Base-by-base conservation (phyloP, 2,888 invertebrate species). In the Ormyrus thymus region DNA sequence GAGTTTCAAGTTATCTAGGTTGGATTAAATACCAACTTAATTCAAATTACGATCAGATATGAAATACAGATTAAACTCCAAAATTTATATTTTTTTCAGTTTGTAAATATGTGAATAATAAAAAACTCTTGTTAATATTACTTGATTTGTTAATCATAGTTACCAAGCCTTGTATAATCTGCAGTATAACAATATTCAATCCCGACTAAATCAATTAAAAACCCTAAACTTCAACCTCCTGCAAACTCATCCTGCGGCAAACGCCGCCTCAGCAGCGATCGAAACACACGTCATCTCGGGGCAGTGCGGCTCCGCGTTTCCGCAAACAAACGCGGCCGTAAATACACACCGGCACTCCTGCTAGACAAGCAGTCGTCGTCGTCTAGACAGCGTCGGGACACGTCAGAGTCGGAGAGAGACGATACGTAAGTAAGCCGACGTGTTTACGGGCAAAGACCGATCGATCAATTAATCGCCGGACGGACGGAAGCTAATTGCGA, bases 371-470 rank as follows among this genome's bases (percentile, higher is more conserved):
- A 65, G 48, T 46, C 56, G 46, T 51, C 46, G 48, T 7, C 69
- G 76, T 69, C 75, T 75, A 75, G 75, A 75, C 68, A 69, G 66
- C 69, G 74, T 69, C 51, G 46, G 55, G n/a, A 58, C 29, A 29
- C 61, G 75, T 75, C 73, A 65, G 48, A n/a, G 62, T 7, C 2
- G 29, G 46, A 9, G 46, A 56, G 53, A 58, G 51, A 71, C 46
- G 9, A 46, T 50, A 62, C 48, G 58, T 61, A 76, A 70, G 70
- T 76, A 69, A 65, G 65, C 65, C 65, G 71, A 71, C 46, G 71
- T 71, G 65, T 77, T 71, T 77, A 71, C 77, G 66, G 43, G 48
- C 9, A 7, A 10, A 9, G 29, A 43, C 45, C 56, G 46, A 71
- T 77, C 65, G 65, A 71, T 77, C 65, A 71, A 71, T 66, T 77